Conservation (phyloP, 2,113 vertebrate genomes). For the Dasyprocta punctata region DNA sequence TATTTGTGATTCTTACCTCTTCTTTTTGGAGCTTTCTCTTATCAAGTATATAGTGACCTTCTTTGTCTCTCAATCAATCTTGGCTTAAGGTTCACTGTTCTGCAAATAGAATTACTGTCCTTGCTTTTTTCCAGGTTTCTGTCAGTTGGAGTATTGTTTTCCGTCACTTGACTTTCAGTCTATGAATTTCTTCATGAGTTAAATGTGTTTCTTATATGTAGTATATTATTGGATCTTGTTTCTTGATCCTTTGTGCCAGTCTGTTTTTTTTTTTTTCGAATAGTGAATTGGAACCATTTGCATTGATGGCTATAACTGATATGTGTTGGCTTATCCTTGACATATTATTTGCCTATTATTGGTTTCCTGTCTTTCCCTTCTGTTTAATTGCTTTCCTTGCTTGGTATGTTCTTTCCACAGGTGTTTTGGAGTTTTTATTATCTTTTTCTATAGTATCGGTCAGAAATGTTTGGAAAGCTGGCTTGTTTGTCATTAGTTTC, state of each 20-base stretch:
- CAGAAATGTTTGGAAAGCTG: not conserved
- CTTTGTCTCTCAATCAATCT: not conserved
- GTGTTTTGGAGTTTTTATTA: not conserved
- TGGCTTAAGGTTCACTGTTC: not conserved
- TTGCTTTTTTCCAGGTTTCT: too few relatives aligned
- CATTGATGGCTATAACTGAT: not conserved
- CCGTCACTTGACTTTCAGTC: too few relatives aligned
- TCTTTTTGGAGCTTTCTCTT: not conserved
- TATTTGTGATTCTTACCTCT: not conserved
- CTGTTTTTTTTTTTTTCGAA: not conserved
- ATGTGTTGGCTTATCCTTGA: not conserved
- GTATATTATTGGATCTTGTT: too few relatives aligned
- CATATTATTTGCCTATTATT: not conserved
- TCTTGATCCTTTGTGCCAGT: not conserved
- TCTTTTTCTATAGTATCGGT: not conserved
- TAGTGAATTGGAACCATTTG: not conserved
- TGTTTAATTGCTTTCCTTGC: not conserved
- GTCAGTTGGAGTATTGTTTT: too few relatives aligned
- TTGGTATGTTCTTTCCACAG: not conserved
- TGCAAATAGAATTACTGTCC: not conserved
- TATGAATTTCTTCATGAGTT: too few relatives aligned
- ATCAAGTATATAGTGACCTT: not conserved
- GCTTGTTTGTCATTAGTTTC: not conserved
- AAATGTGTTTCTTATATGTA: too few relatives aligned
- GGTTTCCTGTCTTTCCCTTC: not conserved